Conservation (phyloP, 2,797 vertebrate genomes). For the Garrulus glandarius region DNA sequence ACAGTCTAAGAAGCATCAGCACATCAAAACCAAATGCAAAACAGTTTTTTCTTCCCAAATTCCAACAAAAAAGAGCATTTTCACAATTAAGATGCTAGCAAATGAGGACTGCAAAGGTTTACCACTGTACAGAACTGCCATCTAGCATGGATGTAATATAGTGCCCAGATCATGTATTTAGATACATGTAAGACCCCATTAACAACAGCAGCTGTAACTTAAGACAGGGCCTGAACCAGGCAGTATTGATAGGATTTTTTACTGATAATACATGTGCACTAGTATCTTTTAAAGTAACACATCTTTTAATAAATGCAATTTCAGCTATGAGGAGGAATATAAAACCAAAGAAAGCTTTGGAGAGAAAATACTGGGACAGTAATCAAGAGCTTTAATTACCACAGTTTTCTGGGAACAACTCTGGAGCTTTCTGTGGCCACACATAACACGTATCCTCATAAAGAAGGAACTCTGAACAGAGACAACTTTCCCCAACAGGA, state of each 20-base stretch:
- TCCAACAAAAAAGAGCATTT: neutral
- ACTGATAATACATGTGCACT: neutral
- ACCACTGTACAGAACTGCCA: neutral
- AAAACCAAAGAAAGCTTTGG: neutral
- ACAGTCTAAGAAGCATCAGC: neutral
- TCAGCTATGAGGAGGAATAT: neutral
- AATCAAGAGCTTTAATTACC: neutral
- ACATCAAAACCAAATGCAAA: fast-evolving
- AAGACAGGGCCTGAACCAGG: neutral
- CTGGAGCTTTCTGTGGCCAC: neutral
- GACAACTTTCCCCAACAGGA: neutral
- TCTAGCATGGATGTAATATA: neutral
- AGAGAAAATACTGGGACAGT: neutral
- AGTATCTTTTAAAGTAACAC: neutral
- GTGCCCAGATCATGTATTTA: neutral
- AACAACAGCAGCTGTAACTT: neutral
- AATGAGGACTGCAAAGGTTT: neutral
- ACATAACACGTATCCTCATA: fast-evolving
- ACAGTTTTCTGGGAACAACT: neutral
- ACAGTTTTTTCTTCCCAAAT: neutral
- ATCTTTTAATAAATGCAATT: neutral
- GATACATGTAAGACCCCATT: fast-evolving
- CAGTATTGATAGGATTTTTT: neutral
- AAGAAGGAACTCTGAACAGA: neutral
- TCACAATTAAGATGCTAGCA: neutral